Conservation (phyloP, 2,888 invertebrate genomes). For the Dynastes hyllus region DNA sequence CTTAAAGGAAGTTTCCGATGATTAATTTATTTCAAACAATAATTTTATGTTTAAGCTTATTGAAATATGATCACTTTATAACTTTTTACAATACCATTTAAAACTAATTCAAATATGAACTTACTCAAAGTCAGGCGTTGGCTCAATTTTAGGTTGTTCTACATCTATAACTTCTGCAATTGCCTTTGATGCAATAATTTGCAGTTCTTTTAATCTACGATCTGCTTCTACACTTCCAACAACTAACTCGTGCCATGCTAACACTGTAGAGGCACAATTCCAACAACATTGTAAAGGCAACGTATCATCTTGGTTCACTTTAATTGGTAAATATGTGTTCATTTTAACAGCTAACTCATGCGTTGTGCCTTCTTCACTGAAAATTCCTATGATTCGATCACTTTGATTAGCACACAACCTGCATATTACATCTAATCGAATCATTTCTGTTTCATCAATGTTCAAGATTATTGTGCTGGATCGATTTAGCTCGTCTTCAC, state of each 20-base stretch:
- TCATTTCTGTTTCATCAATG: constrained; percentile 41
- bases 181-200: constrained; percentile 60
- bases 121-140: constrained; percentile 46
- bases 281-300: constrained; percentile 78
- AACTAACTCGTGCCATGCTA: constrained; percentile 79
- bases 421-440: constrained; percentile 53
- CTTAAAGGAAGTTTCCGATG: too few species aligned
- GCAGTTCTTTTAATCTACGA: constrained; percentile 67
- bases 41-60: too few species aligned
- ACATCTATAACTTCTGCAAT: constrained; percentile 49
- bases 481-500: constrained; percentile 27
- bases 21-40: too few species aligned
- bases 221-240: constrained; percentile 75
- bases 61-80: too few species aligned
- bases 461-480: constrained; percentile 40
- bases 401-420: constrained; percentile 58
- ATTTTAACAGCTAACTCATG: constrained; percentile 78
- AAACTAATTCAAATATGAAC: constrained; percentile 4
- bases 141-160: constrained; percentile 25
- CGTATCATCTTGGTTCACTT: constrained; percentile 73
- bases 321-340: constrained; percentile 77
- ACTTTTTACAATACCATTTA: too few species aligned
- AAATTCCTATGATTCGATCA: constrained; percentile 74
- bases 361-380: constrained; percentile 76
- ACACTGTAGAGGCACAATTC: constrained; percentile 77